Conservation (phyloP, 2,113 vertebrate species). For the Mus musculus region DNA sequence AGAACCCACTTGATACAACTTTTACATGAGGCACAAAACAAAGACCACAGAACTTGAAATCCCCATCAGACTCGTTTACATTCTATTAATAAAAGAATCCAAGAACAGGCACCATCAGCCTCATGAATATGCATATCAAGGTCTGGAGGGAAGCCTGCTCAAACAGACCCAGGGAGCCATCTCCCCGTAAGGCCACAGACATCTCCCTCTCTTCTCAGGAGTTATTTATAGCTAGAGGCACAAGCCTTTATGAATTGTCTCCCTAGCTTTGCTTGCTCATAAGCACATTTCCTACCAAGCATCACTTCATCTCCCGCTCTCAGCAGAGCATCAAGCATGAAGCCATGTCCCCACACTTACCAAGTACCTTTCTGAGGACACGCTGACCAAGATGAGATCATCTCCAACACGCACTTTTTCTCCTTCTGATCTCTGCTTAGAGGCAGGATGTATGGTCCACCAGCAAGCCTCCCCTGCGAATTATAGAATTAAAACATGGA, state of each 20-base stretch:
- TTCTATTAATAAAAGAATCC: neutral
- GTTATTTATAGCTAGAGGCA: neutral
- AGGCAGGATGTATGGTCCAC: constrained; percentile 93
- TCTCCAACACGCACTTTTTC: constrained; percentile 98
- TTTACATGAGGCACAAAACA: neutral
- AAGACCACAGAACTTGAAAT: neutral
- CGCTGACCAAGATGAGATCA: constrained; percentile 98
- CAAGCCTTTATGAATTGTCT: neutral
- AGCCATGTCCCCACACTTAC: constrained; percentile 86
- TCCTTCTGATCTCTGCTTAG: constrained; percentile 95
- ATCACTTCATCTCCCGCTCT: neutral
- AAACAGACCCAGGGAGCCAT: too few species aligned
- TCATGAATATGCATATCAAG: neutral
- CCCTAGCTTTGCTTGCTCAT: neutral
- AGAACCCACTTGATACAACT: neutral
- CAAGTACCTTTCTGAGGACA: constrained; percentile 98
- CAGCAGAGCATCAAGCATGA: neutral
- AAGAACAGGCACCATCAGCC: neutral
- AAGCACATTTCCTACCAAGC: neutral
- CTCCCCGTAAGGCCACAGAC: too few species aligned
- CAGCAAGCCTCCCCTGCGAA: constrained; percentile 94
- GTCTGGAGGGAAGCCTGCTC: neutral
- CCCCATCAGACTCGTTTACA: neutral
- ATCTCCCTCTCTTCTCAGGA: neutral
- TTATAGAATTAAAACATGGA: neutral